A percentile compares a stretch with the other conserved stretches of the same genome.
These are phyloP conservation scores for Pelagia noctiluca DNA, from an alignment of 30 jellyfish, hydroid and myxozoan genomes.

Conservation along the genomic window DNA sequence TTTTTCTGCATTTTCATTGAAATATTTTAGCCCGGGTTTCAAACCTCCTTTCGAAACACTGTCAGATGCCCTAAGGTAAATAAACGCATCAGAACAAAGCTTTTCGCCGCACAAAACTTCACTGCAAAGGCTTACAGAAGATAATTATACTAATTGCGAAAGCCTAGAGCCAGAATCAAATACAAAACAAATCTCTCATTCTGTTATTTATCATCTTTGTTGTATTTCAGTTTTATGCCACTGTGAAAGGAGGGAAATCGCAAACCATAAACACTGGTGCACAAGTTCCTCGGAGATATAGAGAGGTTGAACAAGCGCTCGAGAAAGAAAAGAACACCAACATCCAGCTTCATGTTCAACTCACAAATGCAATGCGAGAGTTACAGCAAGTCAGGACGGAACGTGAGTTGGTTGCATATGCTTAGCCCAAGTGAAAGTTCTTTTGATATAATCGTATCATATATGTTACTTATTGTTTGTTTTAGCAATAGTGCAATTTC, in stretches of 20 bases:
- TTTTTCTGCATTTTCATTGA: too few species aligned
- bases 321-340: constrained; percentile 97
- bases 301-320: constrained; percentile 94
- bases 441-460: too few species aligned
- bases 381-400: constrained; percentile 81
- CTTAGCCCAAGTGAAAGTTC: too few species aligned
- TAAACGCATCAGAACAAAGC: too few species aligned
- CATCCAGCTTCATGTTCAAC: constrained; percentile 95
- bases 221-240: constrained; percentile 60
- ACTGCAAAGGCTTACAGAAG: too few species aligned
- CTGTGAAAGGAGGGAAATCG: constrained; percentile 59
- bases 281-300: constrained; percentile 72
- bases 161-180: background rate
- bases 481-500: too few species aligned
- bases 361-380: constrained; percentile 89
- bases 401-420: constrained; percentile 54
- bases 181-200: background rate
- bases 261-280: constrained; percentile 32
- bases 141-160: too few species aligned
- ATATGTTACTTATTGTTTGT: too few species aligned
- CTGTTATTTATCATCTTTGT: background rate
- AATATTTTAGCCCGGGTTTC: too few species aligned
- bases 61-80: too few species aligned
- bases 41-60: too few species aligned
- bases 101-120: too few species aligned